Evolutionary conservation across 2,113 vertebrate species (phyloP).

Genomic region (Spea multiplicata): DNA sequence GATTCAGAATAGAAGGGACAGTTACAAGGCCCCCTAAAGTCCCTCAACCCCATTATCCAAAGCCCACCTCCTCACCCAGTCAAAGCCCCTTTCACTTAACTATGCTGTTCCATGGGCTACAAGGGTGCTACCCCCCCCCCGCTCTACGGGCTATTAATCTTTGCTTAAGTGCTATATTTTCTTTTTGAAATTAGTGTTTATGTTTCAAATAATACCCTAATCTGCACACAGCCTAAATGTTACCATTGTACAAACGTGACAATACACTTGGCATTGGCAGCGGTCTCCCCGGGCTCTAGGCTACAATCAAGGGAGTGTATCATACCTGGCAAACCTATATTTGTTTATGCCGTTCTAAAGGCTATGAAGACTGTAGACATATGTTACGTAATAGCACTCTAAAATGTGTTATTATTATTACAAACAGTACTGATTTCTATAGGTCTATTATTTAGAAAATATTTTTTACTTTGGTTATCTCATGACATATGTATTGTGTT

Average conservation of each 20-base stretch:
- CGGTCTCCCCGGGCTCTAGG: slow-evolving; percentile 1
- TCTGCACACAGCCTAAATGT: neutral
- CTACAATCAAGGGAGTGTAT: slow-evolving; percentile 32
- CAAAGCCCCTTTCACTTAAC: too few relatives aligned
- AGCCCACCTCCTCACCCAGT: too few relatives aligned
- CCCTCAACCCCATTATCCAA: too few relatives aligned
- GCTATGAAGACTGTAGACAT: slow-evolving; percentile 1
- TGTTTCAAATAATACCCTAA: slow-evolving; percentile 12
- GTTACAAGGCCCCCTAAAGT: too few relatives aligned
- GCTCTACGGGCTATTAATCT: too few relatives aligned
- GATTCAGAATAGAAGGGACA: too few relatives aligned
- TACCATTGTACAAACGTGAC: slow-evolving; percentile 13
- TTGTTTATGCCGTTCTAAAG: slow-evolving; percentile 28
- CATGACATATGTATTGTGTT: slow-evolving; percentile 26
- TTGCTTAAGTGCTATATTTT: neutral
- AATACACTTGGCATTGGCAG: slow-evolving; percentile 2
- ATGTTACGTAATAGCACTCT: neutral
- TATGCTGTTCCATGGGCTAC: too few relatives aligned
- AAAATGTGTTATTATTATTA: slow-evolving; percentile 11
- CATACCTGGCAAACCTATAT: slow-evolving; percentile 11
- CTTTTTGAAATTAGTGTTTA: slow-evolving; percentile 10
- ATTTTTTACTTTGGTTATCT: slow-evolving; percentile 16
- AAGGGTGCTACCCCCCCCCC: too few relatives aligned
- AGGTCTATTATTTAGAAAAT: slow-evolving; percentile 24
- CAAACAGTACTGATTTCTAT: slow-evolving; percentile 30